Evolutionary conservation across 2,888 invertebrate genomes (phyloP), one percentile per base, ranked within the genome.

Genomic region (Cistogaster globosa): DNA sequence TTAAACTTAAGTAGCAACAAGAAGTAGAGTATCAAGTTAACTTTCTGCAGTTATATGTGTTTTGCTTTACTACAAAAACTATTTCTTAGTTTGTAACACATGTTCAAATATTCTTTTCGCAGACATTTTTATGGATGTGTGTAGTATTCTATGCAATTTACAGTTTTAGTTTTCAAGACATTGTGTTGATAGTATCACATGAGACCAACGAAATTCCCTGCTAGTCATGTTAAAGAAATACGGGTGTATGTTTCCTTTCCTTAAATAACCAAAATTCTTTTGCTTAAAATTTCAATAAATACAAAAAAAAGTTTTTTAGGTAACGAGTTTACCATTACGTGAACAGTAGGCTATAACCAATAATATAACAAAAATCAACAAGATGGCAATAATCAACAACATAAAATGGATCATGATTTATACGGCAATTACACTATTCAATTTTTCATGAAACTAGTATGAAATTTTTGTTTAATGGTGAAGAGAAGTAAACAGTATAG

Each of bases 171-270:
- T 75, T 72, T 51, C 20, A 51, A 3, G 62, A 51, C 9, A 16
- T 51, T 65, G 72, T 48, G 3, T 38, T 51, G n/a, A 53, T 32
- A 76, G 48, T 48, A 63, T 26, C 69, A 81, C 68, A 62, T 62
- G 62, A 68, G 74, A 67, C 60, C 36, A 67, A 51, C 38, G n/a
- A 7, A 1, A 14, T 60, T 16, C 7, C 6, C 1, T 32, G n/a
- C n/a, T 26, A 51, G 20, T 62, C 32, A 32, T 51, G 36, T 11
- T 16, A 22, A 26, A 20, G 11, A 26, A 18, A 18, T 32, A 42
- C 7, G n/a, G n/a, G n/a, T n/a, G n/a, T n/a, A n/a, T n/a, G n/a
- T n/a, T n/a, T n/a, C n/a, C n/a, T n/a, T n/a, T n/a, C n/a, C n/a
- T n/a, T 0, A 12, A 1, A 2, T n/a, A 42, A 42, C 42, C 4